A percentile compares a stretch with the other conserved stretches of the same genome.
phyloP scores from a whole-genome alignment of 2,113 vertebrate species.

The Ptychochromis oligacanthus region DNA sequence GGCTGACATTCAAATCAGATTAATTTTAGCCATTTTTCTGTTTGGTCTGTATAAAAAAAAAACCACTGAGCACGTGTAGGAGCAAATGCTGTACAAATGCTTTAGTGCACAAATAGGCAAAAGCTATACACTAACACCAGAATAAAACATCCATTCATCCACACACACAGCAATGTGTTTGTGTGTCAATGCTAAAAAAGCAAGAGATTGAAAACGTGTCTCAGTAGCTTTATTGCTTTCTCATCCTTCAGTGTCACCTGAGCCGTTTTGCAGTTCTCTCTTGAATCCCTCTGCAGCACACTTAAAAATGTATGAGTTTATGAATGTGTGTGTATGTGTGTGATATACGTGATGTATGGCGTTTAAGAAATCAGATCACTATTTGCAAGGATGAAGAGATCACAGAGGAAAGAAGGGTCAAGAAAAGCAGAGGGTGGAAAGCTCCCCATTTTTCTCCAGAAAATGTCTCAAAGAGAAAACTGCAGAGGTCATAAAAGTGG shows the following conservation, averaged over 20 bases:
- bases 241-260: constrained; percentile 59
- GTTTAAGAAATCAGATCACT: constrained; percentile 36
- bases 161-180: neutral
- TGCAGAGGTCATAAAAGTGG: neutral
- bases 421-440: neutral
- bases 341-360: neutral
- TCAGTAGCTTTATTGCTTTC: constrained; percentile 56
- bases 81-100: neutral
- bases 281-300: constrained; percentile 42
- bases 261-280: constrained; percentile 45
- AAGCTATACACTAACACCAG: neutral
- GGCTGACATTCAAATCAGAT: neutral
- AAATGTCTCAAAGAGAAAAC: neutral
- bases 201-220: constrained; percentile 24
- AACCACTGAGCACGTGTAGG: no score
- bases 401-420: neutral
- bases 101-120: neutral
- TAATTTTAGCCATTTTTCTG: neutral
- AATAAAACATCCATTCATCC: neutral
- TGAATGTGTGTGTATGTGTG: neutral
- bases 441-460: neutral
- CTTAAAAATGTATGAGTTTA: neutral
- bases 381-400: neutral
- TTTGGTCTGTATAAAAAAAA: no score
- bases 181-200: neutral